These are phyloP conservation scores for Mechanitis messenoides DNA, from an alignment of 2,888 invertebrate genomes.

Conservation along the genomic window DNA sequence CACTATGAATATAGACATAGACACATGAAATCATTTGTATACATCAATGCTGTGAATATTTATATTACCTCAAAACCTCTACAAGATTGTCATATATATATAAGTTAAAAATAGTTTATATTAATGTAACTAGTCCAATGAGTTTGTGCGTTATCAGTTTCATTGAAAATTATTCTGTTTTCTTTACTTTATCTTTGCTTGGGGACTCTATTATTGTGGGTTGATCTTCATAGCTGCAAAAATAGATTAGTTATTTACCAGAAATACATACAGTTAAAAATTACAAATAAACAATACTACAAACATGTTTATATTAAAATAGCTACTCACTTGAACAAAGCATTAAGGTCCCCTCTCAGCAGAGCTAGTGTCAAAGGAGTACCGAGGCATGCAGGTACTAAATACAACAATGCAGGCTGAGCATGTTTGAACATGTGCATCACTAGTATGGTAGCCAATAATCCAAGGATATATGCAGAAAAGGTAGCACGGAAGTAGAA, in stretches of 20 bases:
- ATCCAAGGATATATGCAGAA: conserved; percentile 93
- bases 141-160: conserved; percentile 31
- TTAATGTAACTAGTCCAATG: conserved; percentile 31
- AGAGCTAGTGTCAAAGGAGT: conserved; percentile 93
- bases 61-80: too few relatives aligned
- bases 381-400: conserved; percentile 97
- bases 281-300: conserved; percentile 11
- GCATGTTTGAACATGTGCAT: conserved; percentile 99
- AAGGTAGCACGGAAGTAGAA: conserved; percentile 83
- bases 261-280: too few relatives aligned
- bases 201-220: conserved; percentile 45
- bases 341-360: conserved; percentile 91
- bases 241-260: not conserved
- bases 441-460: conserved; percentile 95
- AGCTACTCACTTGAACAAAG: conserved; percentile 89
- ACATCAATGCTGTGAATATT: not conserved
- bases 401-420: conserved; percentile 96
- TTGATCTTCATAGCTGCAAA: conserved; percentile 64
- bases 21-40: conserved; percentile 7
- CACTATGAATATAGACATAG: too few relatives aligned
- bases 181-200: conserved; percentile 50
- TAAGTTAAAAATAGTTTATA: conserved; percentile 2
- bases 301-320: not conserved
- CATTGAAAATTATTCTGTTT: conserved; percentile 51
- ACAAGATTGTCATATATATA: not conserved